Conservation (phyloP, 2,113 vertebrate species). For the Albula glossodonta region DNA sequence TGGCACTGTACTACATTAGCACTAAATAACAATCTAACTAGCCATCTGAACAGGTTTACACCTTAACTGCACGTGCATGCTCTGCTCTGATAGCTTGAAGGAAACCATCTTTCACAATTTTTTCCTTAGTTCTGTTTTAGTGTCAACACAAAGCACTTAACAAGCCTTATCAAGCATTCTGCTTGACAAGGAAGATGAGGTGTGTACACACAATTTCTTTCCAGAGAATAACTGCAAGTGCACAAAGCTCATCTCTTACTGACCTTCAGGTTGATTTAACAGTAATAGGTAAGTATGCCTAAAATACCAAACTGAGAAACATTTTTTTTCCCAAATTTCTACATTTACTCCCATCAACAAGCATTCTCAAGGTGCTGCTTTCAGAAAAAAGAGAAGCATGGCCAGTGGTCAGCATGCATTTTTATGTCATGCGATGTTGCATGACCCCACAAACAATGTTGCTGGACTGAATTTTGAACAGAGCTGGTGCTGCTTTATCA, state of each 20-base stretch:
- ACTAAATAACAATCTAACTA: conserved; percentile 58
- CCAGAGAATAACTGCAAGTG: conserved; percentile 10
- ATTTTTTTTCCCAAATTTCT: not conserved
- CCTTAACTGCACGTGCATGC: not conserved
- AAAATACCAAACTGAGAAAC: conserved; percentile 38
- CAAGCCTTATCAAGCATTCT: not conserved
- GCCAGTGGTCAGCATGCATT: conserved; percentile 12
- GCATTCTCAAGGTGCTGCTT: conserved; percentile 20
- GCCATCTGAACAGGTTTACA: conserved; percentile 33
- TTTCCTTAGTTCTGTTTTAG: conserved; percentile 9
- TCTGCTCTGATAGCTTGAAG: conserved; percentile 7
- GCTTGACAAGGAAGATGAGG: not conserved
- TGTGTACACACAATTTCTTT: not conserved
- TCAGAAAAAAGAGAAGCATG: not conserved
- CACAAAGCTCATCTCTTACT: conserved; percentile 30
- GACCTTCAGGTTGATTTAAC: conserved; percentile 38
- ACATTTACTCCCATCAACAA: conserved; percentile 1
- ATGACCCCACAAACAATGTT: conserved; percentile 6
- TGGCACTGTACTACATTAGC: conserved; percentile 51
- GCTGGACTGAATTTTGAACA: conserved; percentile 35
- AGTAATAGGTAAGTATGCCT: conserved; percentile 23
- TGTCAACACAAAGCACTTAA: not conserved
- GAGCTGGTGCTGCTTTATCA: conserved; percentile 59
- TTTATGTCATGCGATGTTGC: not conserved
- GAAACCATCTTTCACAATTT: not conserved